Evolutionary conservation across 2,888 invertebrate genomes (phyloP).

Genomic region (Argyresthia goedartella): DNA sequence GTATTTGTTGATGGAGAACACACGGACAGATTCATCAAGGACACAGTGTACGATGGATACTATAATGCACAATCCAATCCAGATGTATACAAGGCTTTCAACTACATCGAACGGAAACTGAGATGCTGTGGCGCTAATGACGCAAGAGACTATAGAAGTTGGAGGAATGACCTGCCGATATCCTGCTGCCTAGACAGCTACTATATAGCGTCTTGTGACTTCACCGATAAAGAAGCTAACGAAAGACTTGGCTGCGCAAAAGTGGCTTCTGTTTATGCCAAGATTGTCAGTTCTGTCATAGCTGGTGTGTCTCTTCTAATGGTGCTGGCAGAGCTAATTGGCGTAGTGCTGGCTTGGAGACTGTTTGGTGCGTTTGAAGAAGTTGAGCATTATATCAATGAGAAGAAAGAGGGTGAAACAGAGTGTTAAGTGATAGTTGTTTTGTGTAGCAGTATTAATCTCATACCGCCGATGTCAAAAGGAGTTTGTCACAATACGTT

Average conservation of each 20-base stretch:
- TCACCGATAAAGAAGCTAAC: slow-evolving; percentile 62
- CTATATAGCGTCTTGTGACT: slow-evolving; percentile 54
- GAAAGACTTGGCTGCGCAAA: slow-evolving; percentile 61
- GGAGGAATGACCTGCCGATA: slow-evolving; percentile 55
- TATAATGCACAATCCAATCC: slow-evolving; percentile 59
- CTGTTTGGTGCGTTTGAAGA: slow-evolving; percentile 52
- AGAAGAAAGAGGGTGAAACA: slow-evolving; percentile 59
- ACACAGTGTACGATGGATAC: slow-evolving; percentile 61
- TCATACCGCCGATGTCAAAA: neutral
- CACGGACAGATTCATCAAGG: slow-evolving; percentile 57
- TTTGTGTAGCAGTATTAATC: neutral
- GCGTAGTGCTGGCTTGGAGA: slow-evolving; percentile 50
- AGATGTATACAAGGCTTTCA: slow-evolving; percentile 51
- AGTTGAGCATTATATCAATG: slow-evolving; percentile 59
- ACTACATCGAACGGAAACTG: slow-evolving; percentile 53
- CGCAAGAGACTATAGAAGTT: slow-evolving; percentile 56
- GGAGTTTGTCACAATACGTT: neutral
- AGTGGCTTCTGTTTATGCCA: slow-evolving; percentile 61
- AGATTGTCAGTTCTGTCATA: slow-evolving; percentile 58
- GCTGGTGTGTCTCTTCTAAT: slow-evolving; percentile 54
- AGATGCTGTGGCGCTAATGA: slow-evolving; percentile 62
- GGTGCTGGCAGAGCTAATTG: slow-evolving; percentile 45
- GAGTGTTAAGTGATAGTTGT: slow-evolving; percentile 36
- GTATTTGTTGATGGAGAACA: slow-evolving; percentile 61
- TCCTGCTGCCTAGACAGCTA: slow-evolving; percentile 59